Base-by-base conservation (phyloP, 1,140 invertebrate genomes). In the Contarinia nasturtii region DNA sequence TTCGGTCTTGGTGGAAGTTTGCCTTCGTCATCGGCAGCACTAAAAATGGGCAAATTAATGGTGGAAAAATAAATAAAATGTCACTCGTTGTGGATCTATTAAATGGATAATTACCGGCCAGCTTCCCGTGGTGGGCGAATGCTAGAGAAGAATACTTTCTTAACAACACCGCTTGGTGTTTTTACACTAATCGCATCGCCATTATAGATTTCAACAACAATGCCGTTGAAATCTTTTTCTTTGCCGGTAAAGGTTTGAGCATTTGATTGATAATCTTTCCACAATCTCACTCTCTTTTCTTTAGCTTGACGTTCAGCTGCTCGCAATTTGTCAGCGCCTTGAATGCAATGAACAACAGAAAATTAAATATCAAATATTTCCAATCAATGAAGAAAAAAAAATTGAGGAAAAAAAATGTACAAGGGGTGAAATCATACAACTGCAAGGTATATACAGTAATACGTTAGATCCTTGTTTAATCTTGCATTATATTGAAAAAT, bases 141-240 rank as follows among this genome's bases (percentile, higher is more conserved):
- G 55, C 91, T 95, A 15, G 94, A 85, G 33, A 99, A 71, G 66
- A 96, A 98, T 15, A 98, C 79, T 69, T 98, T 98, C 60, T 91
- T 91, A 2, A 75, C 65, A 38, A 76, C 71, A 21, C 82, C 85
- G 59, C 84, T 85, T 2, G 75, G 65, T 14, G 80, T 67, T 60
- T 90, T 90, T 0, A 98, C 76, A 37, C 86, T 75, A 7, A 99
- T 63, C 1, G 87, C 82, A 72, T 99, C 96, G 4, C 86, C 94
- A 61, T 89, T 94, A 0, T 92, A 77, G 48, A 98, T 79, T 70
- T 99, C 96, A 17, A 90, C 67, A 0, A 96, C 90, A 42, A 78
- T 86, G 15, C 79, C 91, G 36, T 68, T 72, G 56, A 90, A 91
- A 54, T 90, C 83, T 56, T 85, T 86, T 52, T 86, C 82, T 61